Evolutionary conservation across 2,797 vertebrate genomes (phyloP), one percentile per base, ranked within the genome.

Genomic region (Austrolebias charrua): DNA sequence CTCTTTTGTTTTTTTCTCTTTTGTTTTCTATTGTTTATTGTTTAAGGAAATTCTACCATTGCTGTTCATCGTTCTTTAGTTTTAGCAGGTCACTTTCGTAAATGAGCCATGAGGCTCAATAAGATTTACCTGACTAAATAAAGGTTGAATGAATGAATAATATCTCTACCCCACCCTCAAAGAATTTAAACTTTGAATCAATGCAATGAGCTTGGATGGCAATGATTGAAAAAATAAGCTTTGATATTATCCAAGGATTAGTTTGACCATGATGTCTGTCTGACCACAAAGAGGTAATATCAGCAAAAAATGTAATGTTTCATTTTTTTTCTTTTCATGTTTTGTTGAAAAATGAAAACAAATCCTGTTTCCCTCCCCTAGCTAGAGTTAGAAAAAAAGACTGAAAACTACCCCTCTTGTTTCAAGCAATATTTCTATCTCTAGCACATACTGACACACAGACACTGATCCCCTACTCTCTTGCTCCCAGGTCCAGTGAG

Each of bases 291-390:
- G 67, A 71, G 53, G 50, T 55, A 56, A 62, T 60, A 77, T 78
- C 72, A 76, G 64, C 68, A 82, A 67, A 64, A 82, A 24, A 24
- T 24, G 24, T 24, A 24, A 24, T 24, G 24, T 57, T 63, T 55
- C 67, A 69, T 81, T 83, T 74, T 79, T 1, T 69, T 55, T n/a
- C 57, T 71, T 60, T 67, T 62, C 69, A 72, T 79, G 67, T 77
- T 76, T 79, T 70, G 71, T 81, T 80, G 71, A 52, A 65, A 55
- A 64, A 65, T 63, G 53, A 47, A 47, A 47, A 47, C 46, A 47
- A 47, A 11, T 20, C 18, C 10, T 24, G 40, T 20, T 18, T 4
- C 38, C 38, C 10, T 12, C 38, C 38, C 38, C 11, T 2, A 40
- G 38, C 1, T 43, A 70, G 57, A 47, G 60, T 73, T 19, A 15